These are phyloP conservation scores for Oscheius sp. DNA, from an alignment of 2,888 invertebrate species.

Conservation along the genomic window DNA sequence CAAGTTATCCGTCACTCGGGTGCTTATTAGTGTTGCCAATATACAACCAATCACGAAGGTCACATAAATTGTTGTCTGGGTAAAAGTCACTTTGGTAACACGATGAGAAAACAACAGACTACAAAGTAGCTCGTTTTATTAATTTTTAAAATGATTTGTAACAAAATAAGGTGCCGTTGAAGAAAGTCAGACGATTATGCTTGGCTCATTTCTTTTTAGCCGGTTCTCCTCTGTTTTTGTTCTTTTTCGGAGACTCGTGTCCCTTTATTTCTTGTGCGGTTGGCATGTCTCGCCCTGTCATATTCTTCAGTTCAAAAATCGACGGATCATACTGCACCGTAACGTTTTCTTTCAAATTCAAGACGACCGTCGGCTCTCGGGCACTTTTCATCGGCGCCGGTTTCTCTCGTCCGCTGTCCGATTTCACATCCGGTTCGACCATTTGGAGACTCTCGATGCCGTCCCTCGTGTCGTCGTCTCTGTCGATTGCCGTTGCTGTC, in stretches of 20 bases:
- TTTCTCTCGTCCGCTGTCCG: background rate
- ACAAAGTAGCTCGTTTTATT: too few relatives aligned
- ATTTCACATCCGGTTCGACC: background rate
- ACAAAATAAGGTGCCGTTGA: too few relatives aligned
- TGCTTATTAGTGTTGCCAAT: conserved; percentile 34
- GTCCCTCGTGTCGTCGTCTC: conserved; percentile 4
- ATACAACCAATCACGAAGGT: conserved; percentile 36
- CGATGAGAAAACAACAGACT: too few relatives aligned
- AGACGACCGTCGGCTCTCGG: background rate
- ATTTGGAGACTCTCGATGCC: background rate
- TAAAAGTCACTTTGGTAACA: too few relatives aligned
- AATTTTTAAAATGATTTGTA: too few relatives aligned
- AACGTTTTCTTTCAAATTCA: background rate
- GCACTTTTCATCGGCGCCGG: conserved; percentile 9
- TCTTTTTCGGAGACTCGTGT: too few relatives aligned
- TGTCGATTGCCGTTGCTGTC: background rate
- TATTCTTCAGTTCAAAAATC: background rate
- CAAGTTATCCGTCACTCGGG: conserved; percentile 33
- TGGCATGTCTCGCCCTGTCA: background rate
- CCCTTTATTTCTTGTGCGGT: background rate
- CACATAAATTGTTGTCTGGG: background rate
- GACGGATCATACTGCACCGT: background rate
- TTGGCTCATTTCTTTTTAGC: too few relatives aligned
- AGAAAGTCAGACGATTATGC: background rate
- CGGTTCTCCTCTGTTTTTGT: too few relatives aligned